Evolutionary conservation across 2,888 invertebrate genomes (phyloP), one percentile per base, ranked within the genome.

Genomic region (Meandrusa payeni): DNA sequence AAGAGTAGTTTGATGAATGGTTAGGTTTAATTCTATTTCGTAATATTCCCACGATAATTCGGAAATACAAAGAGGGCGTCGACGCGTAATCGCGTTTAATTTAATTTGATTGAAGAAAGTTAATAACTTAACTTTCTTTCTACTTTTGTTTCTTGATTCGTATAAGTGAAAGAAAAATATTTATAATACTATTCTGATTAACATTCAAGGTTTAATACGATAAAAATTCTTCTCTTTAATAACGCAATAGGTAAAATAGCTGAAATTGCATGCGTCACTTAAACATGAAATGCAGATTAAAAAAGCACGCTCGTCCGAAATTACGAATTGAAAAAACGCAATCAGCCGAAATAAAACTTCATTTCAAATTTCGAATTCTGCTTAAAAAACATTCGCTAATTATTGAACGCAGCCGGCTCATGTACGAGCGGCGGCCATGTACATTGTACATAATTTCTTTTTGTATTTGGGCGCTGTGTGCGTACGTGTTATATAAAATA

Each of bases 321-420:
- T 62, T 70, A 57, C 62, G 65, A 74, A 73, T 75, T 70, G 68
- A 69, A 70, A 73, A 69, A 75, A 69, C 57, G 59, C 70, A 71
- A 77, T 76, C 70, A 61, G 55, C 46, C 64, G 59, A 69, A 76
- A 73, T 76, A 81, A 80, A 80, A 80, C 69, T 78, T 76, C 76
- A 81, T 78, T 82, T 79, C 71, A 83, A 83, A 82, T 73, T 78
- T 70, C 60, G 66, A 65, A 70, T 76, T 76, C 77, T 73, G 74
- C 74, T 82, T 78, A 69, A 81, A 78, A 83, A 85, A 78, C 80
- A 76, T 73, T 71, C 76, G 69, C 82, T 85, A 85, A 86, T 86
- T 85, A 83, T 80, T 72, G 77, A 70, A 66, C 71, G 66, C 64
- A 61, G 51, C 62, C 55, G 59, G 63, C 53, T 57, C 71, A 72